Evolutionary conservation across 2,888 invertebrate species (phyloP), one percentile per base, ranked within the genome.

Genomic region (Sminthurides aquaticus): DNA sequence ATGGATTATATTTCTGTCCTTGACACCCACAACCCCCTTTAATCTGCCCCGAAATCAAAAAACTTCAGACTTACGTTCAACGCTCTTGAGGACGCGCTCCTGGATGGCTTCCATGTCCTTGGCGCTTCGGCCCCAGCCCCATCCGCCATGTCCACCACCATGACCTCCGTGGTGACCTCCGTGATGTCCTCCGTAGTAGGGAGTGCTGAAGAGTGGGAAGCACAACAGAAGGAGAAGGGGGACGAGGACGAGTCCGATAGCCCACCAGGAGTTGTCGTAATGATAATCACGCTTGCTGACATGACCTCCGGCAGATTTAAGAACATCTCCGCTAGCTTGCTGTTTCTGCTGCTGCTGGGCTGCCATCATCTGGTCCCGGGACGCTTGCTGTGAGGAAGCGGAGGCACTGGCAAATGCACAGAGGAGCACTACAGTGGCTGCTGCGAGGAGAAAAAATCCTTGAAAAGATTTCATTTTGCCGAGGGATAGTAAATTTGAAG

Each of bases 221-320:
- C 28, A 27, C 34, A 63, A 49, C 29, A 64, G 64, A 55, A 64
- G 49, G 18, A 64, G 27, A 1, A 64, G 25, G 18, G 64, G 64
- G 3, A 64, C 64, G 18, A 64, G 25, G 54, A 64, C 59, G 54
- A 64, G 59, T 59, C 64, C 64, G 43, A 64, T 64, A 27, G 64
- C 64, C 64, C 64, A 64, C 64, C 64, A 64, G 54, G 59, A 59
- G 55, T 64, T 64, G 43, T 64, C 64, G 52, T 64, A 59, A 20
- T 29, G 64, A 27, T 64, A 64, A 49, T 64, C 64, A 2, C 64
- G 59, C 20, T 58, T 26, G 11, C 59, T 59, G n/a, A 64, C 64
- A 22, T 28, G 52, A 8, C 54, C 29, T n/a, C 55, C 59, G 2
- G 29, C 59, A 3, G 54, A 54, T 26, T 64, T 64, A 3, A 34